Evolutionary conservation across 1,140 invertebrate genomes (phyloP).

Genomic region (Andricus grossulariae): DNA sequence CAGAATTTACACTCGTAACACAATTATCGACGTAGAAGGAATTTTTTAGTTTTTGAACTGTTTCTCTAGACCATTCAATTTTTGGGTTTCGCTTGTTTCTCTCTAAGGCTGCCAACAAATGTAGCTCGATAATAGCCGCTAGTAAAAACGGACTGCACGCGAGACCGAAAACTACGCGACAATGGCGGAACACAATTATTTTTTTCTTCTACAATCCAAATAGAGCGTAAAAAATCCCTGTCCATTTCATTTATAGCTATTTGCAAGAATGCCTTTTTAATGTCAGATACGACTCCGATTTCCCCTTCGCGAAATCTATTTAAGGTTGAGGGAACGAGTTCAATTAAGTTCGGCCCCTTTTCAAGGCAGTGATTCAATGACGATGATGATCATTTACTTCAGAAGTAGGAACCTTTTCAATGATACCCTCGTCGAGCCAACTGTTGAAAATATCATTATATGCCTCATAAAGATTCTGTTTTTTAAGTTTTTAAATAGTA

Average conservation of each 20-base stretch:
- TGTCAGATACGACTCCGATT: constrained; percentile 67
- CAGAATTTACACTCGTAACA: no score
- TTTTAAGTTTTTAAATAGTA: constrained; percentile 35
- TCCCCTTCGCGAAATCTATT: constrained; percentile 60
- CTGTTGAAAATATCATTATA: constrained; percentile 34
- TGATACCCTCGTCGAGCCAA: constrained; percentile 44
- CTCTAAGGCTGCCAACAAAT: not conserved
- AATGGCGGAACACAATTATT: constrained; percentile 49
- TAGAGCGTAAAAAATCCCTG: constrained; percentile 60
- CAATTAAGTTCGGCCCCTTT: constrained; percentile 64
- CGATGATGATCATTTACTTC: not conserved
- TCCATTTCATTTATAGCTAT: constrained; percentile 59
- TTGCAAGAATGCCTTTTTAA: constrained; percentile 69
- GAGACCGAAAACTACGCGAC: constrained; percentile 56
- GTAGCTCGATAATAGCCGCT: constrained; percentile 34
- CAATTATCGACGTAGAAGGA: constrained; percentile 31
- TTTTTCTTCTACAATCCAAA: constrained; percentile 56
- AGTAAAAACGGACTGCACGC: constrained; percentile 60
- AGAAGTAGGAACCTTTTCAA: constrained; percentile 42
- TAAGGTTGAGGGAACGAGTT: constrained; percentile 63
- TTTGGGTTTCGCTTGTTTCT: no score
- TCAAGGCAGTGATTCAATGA: no score
- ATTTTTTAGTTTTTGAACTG: not conserved
- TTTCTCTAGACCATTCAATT: not conserved
- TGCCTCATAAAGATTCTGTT: constrained; percentile 30